Conservation (phyloP, 1,140 invertebrate species). For the Drusus annulatus region DNA sequence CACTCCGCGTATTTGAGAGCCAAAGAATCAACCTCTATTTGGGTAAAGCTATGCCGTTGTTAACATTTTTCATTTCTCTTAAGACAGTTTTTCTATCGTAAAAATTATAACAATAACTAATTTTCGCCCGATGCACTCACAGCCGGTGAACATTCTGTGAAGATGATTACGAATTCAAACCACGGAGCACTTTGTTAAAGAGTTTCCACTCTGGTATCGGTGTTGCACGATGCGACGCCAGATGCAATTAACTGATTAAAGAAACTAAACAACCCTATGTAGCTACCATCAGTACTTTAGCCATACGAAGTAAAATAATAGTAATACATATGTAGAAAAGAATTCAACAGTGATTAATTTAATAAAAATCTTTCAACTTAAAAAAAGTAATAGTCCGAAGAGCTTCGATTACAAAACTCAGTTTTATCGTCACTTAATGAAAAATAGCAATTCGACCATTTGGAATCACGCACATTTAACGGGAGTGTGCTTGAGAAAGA, state of each 20-base stretch:
- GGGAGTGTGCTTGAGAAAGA: constrained; percentile 76
- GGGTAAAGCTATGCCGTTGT: constrained; percentile 81
- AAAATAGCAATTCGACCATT: constrained; percentile 72
- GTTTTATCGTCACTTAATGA: constrained; percentile 60
- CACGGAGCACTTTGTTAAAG: background rate
- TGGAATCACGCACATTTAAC: constrained; percentile 76
- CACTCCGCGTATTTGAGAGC: constrained; percentile 84
- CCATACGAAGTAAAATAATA: too few species aligned
- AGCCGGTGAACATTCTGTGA: background rate
- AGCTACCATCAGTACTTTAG: too few species aligned
- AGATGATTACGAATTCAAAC: background rate
- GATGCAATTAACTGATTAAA: background rate
- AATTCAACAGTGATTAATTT: background rate
- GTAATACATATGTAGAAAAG: too few species aligned
- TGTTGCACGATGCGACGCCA: background rate
- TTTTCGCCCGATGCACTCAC: background rate
- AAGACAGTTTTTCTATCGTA: constrained; percentile 76
- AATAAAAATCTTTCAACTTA: background rate
- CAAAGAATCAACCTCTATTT: constrained; percentile 85
- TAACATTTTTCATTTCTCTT: constrained; percentile 77
- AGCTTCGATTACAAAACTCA: constrained; percentile 61
- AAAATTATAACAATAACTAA: background rate
- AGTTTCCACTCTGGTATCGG: background rate
- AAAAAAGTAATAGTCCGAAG: constrained; percentile 52
- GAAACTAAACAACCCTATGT: too few species aligned